Evolutionary conservation across 2,797 vertebrate species (phyloP).

Genomic region (Darevskia mixta): DNA sequence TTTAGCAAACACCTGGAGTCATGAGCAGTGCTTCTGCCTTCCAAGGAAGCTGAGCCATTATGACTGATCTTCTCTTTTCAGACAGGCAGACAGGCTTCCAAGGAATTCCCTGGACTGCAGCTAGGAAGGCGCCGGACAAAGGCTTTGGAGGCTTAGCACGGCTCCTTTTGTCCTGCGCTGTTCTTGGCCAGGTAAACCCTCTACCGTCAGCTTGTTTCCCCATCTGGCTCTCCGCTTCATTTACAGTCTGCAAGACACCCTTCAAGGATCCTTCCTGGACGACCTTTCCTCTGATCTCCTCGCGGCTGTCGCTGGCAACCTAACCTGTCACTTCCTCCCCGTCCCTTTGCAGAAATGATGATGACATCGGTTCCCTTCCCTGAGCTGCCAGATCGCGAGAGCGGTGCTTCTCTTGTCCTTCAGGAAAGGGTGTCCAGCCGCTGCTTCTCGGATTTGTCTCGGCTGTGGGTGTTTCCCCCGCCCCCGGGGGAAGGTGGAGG

Average conservation of each 20-base stretch:
- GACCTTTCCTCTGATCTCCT: not conserved
- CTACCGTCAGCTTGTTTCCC: not conserved
- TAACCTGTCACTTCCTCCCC: conserved; percentile 17
- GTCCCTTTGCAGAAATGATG: conserved; percentile 14
- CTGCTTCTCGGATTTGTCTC: not conserved
- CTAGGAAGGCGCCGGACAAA: conserved; percentile 2
- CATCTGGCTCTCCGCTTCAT: not conserved
- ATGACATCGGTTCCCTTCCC: conserved; percentile 4
- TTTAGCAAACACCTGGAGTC: not conserved
- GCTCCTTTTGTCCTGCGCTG: not conserved
- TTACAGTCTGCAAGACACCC: conserved; percentile 14
- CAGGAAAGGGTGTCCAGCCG: not conserved
- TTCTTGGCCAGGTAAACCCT: not conserved
- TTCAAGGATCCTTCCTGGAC: conserved; percentile 6
- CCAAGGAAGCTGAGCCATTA: not conserved
- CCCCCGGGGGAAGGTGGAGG: not conserved
- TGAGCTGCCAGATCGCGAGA: not conserved
- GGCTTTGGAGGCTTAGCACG: not conserved
- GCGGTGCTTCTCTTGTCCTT: conserved; percentile 5
- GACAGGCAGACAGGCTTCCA: not conserved
- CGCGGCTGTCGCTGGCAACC: not conserved
- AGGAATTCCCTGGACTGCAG: not conserved
- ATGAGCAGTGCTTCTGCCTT: not conserved
- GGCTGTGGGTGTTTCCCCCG: not conserved
- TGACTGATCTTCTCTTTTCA: not conserved